Evolutionary conservation across 2,888 invertebrate species (phyloP).

Genomic region (Apotomis capreana): DNA sequence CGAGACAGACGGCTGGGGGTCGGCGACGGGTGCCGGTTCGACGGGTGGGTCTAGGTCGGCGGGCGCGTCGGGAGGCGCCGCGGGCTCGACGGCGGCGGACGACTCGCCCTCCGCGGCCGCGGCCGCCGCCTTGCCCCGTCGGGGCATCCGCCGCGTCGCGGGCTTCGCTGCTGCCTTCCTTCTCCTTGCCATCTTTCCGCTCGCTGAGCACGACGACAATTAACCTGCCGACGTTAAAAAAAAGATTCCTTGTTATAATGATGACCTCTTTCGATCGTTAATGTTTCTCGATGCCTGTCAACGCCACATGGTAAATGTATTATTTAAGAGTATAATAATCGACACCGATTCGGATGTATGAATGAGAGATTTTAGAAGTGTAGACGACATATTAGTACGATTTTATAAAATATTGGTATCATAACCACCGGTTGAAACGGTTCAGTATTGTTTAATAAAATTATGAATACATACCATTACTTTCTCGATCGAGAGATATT

Average conservation of each 20-base stretch:
- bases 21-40: conserved; percentile 48
- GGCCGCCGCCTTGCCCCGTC: conserved; percentile 68
- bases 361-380: conserved; percentile 6
- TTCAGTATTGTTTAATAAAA: conserved; percentile 40
- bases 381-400: conserved; percentile 16
- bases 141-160: conserved; percentile 65
- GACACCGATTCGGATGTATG: conserved; percentile 5
- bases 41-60: conserved; percentile 47
- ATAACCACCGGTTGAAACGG: conserved; percentile 65
- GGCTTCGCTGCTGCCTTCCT: conserved; percentile 70
- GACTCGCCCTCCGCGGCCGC: conserved; percentile 60
- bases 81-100: conserved; percentile 48
- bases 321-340: conserved; percentile 20
- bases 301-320: conserved; percentile 63
- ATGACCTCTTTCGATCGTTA: conserved; percentile 72
- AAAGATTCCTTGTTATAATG: conserved; percentile 43
- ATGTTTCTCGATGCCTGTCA: conserved; percentile 61
- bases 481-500: conserved; percentile 52
- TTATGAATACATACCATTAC: conserved; percentile 65
- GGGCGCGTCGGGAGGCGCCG: conserved; percentile 37
- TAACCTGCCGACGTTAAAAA: conserved; percentile 60
- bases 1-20: conserved; percentile 49
- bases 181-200: conserved; percentile 71
- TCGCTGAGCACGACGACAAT: conserved; percentile 55
- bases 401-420: conserved; percentile 44